Percentiles rank a stretch among this genome's conserved stretches.
Evolutionary conservation across 2,888 invertebrate species (phyloP).

Genomic region (Ditylenchus weischeri): DNA sequence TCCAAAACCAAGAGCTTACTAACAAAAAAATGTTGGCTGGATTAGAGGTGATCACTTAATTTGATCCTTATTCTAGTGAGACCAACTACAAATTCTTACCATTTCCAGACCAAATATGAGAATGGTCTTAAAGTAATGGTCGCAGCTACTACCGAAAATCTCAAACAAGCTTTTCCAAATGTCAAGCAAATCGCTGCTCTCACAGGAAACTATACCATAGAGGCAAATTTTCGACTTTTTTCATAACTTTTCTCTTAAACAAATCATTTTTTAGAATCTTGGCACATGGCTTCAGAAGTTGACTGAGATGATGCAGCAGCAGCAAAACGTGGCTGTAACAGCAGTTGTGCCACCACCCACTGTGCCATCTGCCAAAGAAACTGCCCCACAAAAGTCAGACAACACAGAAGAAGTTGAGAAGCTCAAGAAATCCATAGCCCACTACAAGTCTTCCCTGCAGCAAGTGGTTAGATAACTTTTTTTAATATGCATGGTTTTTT

Average conservation of each 20-base stretch:
- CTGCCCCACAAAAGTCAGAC: not conserved
- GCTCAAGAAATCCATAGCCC: not conserved
- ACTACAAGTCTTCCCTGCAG: not conserved
- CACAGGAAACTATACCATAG: not conserved
- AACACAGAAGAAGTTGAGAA: not conserved
- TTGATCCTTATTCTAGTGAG: no score
- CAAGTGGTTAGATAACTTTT: not conserved
- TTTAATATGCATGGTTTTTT: not conserved
- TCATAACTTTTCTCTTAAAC: not conserved
- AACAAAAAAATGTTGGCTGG: conserved; percentile 3
- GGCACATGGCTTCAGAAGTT: conserved; percentile 3
- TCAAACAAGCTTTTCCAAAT: not conserved
- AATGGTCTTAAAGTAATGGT: not conserved
- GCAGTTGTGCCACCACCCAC: not conserved
- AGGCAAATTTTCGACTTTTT: not conserved
- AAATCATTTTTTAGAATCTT: not conserved
- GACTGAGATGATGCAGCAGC: not conserved
- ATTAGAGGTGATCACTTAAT: not conserved
- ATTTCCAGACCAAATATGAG: not conserved
- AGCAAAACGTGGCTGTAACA: not conserved
- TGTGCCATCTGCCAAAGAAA: not conserved
- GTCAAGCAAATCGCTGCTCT: not conserved
- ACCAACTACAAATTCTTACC: not conserved
- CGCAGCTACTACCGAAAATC: not conserved
- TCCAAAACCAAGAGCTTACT: not conserved